Base-by-base conservation (phyloP, 2,797 vertebrate species). In the Cephalopachus bancanus region DNA sequence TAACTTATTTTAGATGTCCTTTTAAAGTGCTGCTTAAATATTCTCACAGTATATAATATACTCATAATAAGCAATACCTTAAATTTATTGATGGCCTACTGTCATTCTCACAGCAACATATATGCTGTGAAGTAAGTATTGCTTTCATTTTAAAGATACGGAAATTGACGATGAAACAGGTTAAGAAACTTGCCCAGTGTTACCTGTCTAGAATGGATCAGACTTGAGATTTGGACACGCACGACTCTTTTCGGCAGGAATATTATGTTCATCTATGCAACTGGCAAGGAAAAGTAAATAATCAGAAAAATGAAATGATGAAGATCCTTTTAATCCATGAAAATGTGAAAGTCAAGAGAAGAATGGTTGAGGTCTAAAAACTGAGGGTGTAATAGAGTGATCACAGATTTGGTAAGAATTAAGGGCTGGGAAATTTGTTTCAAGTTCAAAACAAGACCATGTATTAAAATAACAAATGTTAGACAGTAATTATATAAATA, bases 401-500 rank as follows among this genome's bases (percentile, higher is more conserved):
- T 83, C 26, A 80, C 1, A 28, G n/a, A 76, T 83, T 78, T 87
- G 9, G 1, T 81, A 57, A 57, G 51, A 60, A 51, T 4, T 28
- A 28, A 12, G 20, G 24, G 28, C n/a, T 33, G 10, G 24, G 1
- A 79, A 85, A 83, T 53, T 37, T n/a, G 37, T 78, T 87, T 67
- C 16, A 62, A 69, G 67, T 87, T 10, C 59, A 90, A 94, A 92
- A 62, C 55, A 64, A 88, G 55, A 24, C 76, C 37, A 75, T 85
- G 26, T 26, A 72, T 59, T 59, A 30, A 55, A 74, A 59, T 74
- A 74, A 76, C 30, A 83, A 19, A 80, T 37, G 28, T 26, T 60
- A 33, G 49, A 57, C 5, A 79, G 20, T 83, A 53, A 78, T 30
- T 65, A n/a, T 28, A 71, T 22, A 87, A 72, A 28, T 60, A 74